Percentiles rank a stretch among this genome's conserved stretches.
Evolutionary conservation across 2,797 vertebrate species (phyloP).

Genomic region (Limosa lapponica): DNA sequence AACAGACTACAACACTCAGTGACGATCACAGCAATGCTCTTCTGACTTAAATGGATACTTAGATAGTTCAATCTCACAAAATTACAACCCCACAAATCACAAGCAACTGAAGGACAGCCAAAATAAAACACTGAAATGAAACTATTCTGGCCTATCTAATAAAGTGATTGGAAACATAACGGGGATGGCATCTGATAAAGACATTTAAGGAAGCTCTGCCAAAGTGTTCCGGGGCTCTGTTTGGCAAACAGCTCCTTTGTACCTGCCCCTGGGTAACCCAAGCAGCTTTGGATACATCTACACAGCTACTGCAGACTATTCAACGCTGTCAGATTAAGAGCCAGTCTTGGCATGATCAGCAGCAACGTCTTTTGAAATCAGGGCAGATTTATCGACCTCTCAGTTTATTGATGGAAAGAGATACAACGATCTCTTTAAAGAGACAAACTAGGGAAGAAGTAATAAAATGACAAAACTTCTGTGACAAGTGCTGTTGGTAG

Average conservation of each 20-base stretch:
- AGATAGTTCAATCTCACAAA: neutral
- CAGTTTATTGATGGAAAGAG: neutral
- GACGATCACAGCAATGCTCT: neutral
- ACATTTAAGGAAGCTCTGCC: neutral
- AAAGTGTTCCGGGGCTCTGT: neutral
- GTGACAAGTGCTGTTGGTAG: neutral
- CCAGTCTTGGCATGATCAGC: neutral
- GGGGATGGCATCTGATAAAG: neutral
- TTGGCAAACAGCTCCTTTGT: neutral
- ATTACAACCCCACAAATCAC: neutral
- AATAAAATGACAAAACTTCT: neutral
- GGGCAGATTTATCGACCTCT: neutral
- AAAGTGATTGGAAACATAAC: neutral
- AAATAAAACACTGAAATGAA: neutral
- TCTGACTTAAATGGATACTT: neutral
- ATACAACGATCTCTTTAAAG: rapidly evolving
- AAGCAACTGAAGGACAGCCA: neutral
- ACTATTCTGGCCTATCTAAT: neutral
- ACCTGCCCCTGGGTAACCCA: neutral
- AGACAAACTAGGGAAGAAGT: neutral
- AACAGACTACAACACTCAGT: neutral
- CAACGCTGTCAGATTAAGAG: rapidly evolving
- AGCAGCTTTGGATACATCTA: neutral
- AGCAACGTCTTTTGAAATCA: neutral
- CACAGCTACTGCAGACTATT: neutral